Base-by-base conservation (phyloP, 2,113 vertebrate species). In the Dromaius novaehollandiae region DNA sequence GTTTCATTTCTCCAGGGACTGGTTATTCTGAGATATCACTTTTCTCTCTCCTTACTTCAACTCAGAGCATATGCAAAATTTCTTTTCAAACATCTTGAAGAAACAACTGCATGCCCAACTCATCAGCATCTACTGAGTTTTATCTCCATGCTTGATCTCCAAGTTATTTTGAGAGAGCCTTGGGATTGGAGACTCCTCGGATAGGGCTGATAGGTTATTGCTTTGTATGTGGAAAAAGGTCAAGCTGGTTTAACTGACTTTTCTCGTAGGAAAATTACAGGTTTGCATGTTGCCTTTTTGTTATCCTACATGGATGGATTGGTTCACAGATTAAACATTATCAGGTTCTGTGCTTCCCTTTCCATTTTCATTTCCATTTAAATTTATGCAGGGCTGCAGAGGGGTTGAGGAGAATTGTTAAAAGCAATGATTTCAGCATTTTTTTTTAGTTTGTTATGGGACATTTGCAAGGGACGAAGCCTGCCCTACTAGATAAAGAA, bases 171-270 rank as follows among this genome's bases (percentile, higher is more conserved):
- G 71, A 77, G 79, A 92, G 73, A 0, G 0, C 76, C 46, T 55
- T 44, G 91, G 89, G 89, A 60, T 0, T 34, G 34, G 6, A 64
- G 82, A 50, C 75, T 6, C 1, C 40, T 89, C 84, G 50, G 46
- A n/a, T 1, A n/a, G 82, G 75, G 50, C 94, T 93, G 84, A 53
- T 82, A 77, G 68, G 19, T 92, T 78, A 5, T 70, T 88, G 63
- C 75, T 90, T 69, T 76, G 22, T 50, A 7, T 8, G 36, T 89
- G 64, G n/a, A 51, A 7, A 82, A 94, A 94, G 84, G 87, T 83
- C 89, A 93, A 70, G 78, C 60, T 86, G 92, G 30, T 94, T n/a
- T 18, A 55, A 79, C 82, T 74, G 77, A 80, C 93, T 91, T 96
- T 95, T 95, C 36, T 76, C 68, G 21, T 16, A 74, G 61, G 65